Evolutionary conservation across 35 echinoderm and acorn worm species (phyloP).

Genomic region (Ophioderma brevispina): DNA sequence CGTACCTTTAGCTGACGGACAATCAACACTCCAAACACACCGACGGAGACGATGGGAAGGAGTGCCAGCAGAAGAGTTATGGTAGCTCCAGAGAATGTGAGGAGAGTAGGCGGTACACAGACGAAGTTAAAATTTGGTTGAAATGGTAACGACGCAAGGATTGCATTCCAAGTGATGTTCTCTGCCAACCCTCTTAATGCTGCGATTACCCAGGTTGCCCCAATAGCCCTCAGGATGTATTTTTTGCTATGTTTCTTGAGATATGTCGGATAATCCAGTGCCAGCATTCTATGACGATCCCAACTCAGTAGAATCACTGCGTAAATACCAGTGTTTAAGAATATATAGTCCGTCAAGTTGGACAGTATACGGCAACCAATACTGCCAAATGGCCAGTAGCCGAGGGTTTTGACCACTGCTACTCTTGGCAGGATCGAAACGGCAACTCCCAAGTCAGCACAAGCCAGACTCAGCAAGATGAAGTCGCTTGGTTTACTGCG

Average conservation of each 20-base stretch:
- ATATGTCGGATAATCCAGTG: neutral
- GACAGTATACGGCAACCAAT: neutral
- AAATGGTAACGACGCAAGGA: neutral
- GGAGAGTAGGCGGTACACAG: neutral
- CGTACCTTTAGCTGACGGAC: neutral
- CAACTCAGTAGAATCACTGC: neutral
- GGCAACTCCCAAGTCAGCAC: neutral
- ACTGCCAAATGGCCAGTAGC: neutral
- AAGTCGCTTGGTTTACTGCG: neutral
- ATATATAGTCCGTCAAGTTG: neutral
- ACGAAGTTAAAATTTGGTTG: neutral
- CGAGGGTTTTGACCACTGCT: neutral
- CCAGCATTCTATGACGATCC: neutral
- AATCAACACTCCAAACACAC: neutral
- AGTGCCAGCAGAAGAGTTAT: neutral
- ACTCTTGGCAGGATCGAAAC: neutral
- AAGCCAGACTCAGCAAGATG: neutral
- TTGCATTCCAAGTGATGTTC: neutral
- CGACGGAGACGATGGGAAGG: neutral
- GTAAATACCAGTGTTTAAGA: neutral
- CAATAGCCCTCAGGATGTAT: neutral
- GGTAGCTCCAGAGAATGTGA: neutral
- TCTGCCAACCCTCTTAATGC: neutral
- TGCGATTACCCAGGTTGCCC: neutral
- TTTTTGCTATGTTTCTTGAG: neutral